A percentile compares a stretch with the other conserved stretches of the same genome.
phyloP scores from a whole-genome alignment of 1,140 invertebrate species.

The Frieseomelitta varia region DNA sequence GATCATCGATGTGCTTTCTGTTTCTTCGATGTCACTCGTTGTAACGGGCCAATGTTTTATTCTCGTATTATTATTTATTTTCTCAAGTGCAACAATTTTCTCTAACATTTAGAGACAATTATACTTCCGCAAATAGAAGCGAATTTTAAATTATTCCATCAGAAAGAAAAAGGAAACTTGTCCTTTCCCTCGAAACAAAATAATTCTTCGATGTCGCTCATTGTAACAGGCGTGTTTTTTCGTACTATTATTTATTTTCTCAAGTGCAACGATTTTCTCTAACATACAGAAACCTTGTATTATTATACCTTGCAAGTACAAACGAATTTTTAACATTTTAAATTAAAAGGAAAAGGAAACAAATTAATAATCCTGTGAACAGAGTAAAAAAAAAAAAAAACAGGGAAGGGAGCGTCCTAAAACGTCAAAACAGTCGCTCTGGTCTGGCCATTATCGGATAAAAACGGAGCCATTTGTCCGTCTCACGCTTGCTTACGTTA shows the following conservation, averaged over 20 bases:
- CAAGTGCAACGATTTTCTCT: not conserved
- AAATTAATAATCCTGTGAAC: too few species aligned
- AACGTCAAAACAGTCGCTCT: not conserved
- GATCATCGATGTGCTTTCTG: too few species aligned
- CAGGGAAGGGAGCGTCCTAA: not conserved
- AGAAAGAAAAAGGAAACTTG: not conserved
- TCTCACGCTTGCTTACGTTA: not conserved
- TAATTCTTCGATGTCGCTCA: not conserved
- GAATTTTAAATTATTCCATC: too few species aligned
- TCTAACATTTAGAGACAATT: not conserved
- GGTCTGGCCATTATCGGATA: not conserved
- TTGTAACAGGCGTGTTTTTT: not conserved
- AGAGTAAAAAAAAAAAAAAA: too few species aligned
- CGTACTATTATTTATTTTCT: not conserved
- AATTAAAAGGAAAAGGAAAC: too few species aligned
- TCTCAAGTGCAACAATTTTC: not conserved
- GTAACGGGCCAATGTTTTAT: too few species aligned
- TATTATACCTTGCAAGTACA: too few species aligned
- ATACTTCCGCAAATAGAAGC: too few species aligned
- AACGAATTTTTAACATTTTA: too few species aligned
- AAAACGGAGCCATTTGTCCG: constrained; percentile 9
- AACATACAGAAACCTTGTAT: too few species aligned
- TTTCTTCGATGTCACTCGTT: not conserved
- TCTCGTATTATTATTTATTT: not conserved
- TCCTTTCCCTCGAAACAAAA: not conserved